These are phyloP conservation scores for Spongilla lacustris DNA, from an alignment of 37 sponge, comb jelly and placozoan genomes.

Conservation along the genomic window DNA sequence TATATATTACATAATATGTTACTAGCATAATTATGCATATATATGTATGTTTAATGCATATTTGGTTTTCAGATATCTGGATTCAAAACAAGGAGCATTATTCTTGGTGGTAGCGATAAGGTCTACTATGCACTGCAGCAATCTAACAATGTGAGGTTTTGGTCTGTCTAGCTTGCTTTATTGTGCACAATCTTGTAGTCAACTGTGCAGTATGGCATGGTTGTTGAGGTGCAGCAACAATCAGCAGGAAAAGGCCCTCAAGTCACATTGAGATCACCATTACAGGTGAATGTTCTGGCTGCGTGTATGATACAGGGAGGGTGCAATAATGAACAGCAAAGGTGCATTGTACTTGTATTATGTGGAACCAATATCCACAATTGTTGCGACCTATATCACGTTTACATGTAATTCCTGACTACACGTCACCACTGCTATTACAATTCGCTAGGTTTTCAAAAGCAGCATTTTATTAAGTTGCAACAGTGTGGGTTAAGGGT, in stretches of 20 bases:
- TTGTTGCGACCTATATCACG: no score
- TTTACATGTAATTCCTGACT: no score
- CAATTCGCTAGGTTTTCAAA: background rate
- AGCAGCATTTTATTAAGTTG: no score
- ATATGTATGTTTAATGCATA: background rate
- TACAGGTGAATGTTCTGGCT: slow-evolving; percentile 32
- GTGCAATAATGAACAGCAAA: background rate
- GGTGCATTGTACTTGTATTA: background rate
- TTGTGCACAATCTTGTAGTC: slow-evolving; percentile 3
- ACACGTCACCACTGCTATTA: no score
- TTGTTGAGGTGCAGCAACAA: slow-evolving; percentile 49
- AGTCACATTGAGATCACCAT: slow-evolving; percentile 50
- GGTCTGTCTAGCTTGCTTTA: background rate
- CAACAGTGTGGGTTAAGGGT: no score
- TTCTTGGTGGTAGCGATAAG: slow-evolving; percentile 21
- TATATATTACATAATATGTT: no score
- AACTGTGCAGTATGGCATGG: slow-evolving; percentile 40
- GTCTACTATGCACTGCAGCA: slow-evolving; percentile 49
- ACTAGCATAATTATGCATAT: no score
- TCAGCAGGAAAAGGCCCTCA: background rate
- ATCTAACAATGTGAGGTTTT: background rate
- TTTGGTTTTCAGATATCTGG: slow-evolving; percentile 14
- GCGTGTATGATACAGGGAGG: background rate
- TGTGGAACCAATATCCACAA: no score
- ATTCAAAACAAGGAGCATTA: slow-evolving; percentile 24